Conservation (phyloP, 2,113 vertebrate genomes). For the Antechinus flavipes region DNA sequence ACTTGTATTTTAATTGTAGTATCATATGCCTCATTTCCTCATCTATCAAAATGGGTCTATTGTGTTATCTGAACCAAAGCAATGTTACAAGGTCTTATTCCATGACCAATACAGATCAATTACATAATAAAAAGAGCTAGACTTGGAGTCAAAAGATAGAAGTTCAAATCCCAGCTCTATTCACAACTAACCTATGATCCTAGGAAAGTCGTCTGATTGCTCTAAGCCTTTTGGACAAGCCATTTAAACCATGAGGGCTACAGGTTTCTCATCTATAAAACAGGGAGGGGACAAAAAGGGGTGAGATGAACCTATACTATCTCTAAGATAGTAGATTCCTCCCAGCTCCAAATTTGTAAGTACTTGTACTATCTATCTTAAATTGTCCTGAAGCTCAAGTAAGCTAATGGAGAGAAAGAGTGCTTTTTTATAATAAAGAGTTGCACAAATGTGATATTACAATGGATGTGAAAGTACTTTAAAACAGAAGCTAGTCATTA, state of each 20-base stretch:
- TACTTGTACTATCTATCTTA: background rate
- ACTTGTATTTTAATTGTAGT: background rate
- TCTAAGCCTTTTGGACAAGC: background rate
- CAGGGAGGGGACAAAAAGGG: too few species aligned
- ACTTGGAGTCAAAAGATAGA: background rate
- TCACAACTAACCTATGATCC: background rate
- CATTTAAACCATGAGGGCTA: background rate
- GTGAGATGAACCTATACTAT: background rate
- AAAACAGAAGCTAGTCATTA: background rate
- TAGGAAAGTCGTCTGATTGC: background rate
- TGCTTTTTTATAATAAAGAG: background rate
- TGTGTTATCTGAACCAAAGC: background rate
- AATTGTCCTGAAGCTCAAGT: background rate
- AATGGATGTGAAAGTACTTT: background rate
- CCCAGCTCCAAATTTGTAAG: background rate
- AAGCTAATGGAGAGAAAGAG: background rate
- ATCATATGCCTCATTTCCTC: background rate
- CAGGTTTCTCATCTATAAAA: background rate
- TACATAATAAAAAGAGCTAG: background rate
- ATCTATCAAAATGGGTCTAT: background rate
- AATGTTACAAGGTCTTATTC: background rate
- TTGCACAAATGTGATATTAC: background rate
- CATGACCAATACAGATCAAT: background rate
- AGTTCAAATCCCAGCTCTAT: background rate
- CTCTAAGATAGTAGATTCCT: background rate